Base-by-base conservation (phyloP, 2,113 vertebrate genomes). In the Cyprinodon tularosa region DNA sequence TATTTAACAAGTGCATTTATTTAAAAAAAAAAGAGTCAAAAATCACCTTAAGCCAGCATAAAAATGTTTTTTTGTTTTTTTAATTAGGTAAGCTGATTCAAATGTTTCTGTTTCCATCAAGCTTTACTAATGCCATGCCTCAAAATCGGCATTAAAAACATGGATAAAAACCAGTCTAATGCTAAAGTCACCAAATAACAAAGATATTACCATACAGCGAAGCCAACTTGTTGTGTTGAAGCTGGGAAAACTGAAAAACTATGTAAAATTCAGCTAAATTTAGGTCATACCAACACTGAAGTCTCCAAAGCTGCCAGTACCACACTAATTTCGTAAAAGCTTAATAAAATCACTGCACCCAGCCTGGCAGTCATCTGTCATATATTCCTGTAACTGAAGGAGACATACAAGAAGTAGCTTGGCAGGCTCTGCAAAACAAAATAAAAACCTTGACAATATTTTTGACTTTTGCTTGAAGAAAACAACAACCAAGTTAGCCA, bases 401-500 rank as follows among this genome's bases (percentile, higher is more conserved):
- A 80, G 73, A 68, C 70, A 75, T 74, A 64, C 64, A 66, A 70
- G 64, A 88, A 78, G 77, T 68, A 66, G 77, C 40, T 83, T 85
- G 80, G 83, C 84, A 84, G 45, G 22, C 76, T 47, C 11, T 38
- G 78, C 60, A 76, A 50, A 86, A 72, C 69, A 76, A 80, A 86
- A 59, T 42, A 71, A 83, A 84, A 84, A 68, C 66, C 69, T 85
- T 79, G 72, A 82, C 80, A 81, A 80, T 86, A 88, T 88, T 91
- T 42, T 22, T 66, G 72, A 70, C 80, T 82, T 74, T 63, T 77
- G 82, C 29, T 76, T 88, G 80, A 81, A 88, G 86, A 66, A 42
- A 15, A 14, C 11, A 62, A 61, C 48, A 50, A 88, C 29, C 88
- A 87, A 87, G 84, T 89, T 87, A 86, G 66, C 72, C 82, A 83